Percentiles rank a stretch among this genome's conserved stretches.
phyloP scores from a whole-genome alignment of 2,113 vertebrate genomes.

The Synchiropus splendidus region DNA sequence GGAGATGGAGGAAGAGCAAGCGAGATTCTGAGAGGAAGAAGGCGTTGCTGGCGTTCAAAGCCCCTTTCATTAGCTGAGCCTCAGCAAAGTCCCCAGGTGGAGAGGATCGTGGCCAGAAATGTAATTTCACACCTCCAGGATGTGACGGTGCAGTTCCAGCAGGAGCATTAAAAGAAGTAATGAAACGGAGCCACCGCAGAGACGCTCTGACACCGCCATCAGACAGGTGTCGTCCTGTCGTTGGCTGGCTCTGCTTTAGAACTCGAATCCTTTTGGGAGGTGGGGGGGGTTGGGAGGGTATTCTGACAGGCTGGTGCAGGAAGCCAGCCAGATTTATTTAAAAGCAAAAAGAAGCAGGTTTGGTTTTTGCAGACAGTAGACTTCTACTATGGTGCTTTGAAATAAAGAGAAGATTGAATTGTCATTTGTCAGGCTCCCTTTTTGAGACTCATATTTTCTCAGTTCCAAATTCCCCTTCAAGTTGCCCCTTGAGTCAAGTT shows the following conservation, averaged over 20 bases:
- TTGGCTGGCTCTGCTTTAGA: constrained; percentile 28
- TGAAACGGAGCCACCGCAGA: constrained; percentile 32
- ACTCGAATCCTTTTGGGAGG: constrained; percentile 26
- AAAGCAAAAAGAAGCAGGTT: background rate
- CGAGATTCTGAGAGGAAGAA: constrained; percentile 8
- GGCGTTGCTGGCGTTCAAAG: constrained; percentile 33
- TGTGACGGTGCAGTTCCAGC: constrained; percentile 41
- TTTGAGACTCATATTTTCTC: no score
- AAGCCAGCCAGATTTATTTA: constrained; percentile 10
- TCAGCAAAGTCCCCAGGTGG: constrained; percentile 42
- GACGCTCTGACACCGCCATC: constrained; percentile 36
- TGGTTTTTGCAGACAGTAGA: background rate
- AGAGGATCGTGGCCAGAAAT: constrained; percentile 49
- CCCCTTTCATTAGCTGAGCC: constrained; percentile 39
- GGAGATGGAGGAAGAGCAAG: constrained; percentile 10
- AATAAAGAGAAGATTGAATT: no score
- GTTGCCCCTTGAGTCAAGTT: no score
- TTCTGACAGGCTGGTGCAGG: constrained; percentile 12
- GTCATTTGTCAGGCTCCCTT: no score
- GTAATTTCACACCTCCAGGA: constrained; percentile 58
- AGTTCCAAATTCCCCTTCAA: no score
- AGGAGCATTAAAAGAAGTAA: constrained; percentile 51
- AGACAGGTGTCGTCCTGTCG: constrained; percentile 53
- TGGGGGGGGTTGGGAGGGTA: no score
- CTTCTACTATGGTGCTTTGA: no score